phyloP scores from a whole-genome alignment of 2,113 vertebrate genomes.

The Litocranius walleri region DNA sequence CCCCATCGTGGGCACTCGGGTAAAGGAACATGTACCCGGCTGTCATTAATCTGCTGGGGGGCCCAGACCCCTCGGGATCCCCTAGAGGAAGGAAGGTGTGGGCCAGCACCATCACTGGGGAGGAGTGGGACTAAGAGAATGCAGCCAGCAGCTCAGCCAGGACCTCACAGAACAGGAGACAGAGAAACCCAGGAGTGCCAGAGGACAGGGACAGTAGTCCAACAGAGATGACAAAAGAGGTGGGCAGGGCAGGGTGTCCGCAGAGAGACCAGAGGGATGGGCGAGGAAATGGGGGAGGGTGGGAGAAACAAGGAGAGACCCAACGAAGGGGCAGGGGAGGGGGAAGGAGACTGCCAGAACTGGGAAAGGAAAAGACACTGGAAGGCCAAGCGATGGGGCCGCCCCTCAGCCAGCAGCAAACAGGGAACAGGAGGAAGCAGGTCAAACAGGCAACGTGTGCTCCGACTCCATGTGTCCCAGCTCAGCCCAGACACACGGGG shows the following conservation, averaged over 20 bases:
- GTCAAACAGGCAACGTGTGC: conserved; percentile 9
- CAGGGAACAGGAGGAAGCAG: conserved; percentile 44
- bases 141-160: background rate
- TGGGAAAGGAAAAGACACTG: background rate
- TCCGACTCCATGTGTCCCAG: conserved; percentile 46
- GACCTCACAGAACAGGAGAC: background rate
- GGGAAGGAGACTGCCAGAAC: background rate
- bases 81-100: conserved; percentile 36
- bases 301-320: background rate
- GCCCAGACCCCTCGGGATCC: background rate
- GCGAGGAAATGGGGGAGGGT: background rate
- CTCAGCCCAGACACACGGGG: background rate
- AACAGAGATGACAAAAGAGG: background rate
- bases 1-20: background rate
- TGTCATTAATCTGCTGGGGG: conserved; percentile 8
- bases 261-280: background rate
- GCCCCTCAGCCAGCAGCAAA: background rate
- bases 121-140: background rate
- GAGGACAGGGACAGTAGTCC: background rate
- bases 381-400: background rate
- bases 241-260: background rate
- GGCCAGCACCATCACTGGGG: background rate
- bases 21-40: background rate
- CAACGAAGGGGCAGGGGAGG: background rate
- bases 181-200: background rate